Evolutionary conservation across 2,113 vertebrate species (phyloP).

Genomic region (Megaleporinus macrocephalus): DNA sequence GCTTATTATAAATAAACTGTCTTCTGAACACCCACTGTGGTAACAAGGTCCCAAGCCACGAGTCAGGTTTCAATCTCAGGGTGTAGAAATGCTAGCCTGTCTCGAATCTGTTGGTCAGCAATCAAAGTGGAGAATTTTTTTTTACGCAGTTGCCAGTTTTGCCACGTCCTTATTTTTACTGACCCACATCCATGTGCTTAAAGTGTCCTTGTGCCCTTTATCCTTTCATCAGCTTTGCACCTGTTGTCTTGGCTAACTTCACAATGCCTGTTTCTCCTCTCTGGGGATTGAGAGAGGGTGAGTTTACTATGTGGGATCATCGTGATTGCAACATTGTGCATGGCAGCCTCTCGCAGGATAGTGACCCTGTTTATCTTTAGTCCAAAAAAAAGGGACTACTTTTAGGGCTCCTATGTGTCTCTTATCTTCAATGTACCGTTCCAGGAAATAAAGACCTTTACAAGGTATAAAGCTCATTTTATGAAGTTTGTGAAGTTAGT

Average conservation of each 20-base stretch:
- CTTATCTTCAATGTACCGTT: too few species aligned
- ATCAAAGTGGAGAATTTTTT: slow-evolving; percentile 22
- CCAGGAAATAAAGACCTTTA: too few species aligned
- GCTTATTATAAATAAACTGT: slow-evolving; percentile 71
- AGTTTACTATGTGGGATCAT: background rate
- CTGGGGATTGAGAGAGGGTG: background rate
- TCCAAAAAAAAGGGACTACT: too few species aligned
- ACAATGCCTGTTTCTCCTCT: background rate
- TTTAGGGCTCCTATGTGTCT: too few species aligned
- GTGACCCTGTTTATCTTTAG: background rate
- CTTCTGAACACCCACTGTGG: slow-evolving; percentile 31
- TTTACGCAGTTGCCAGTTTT: slow-evolving; percentile 41
- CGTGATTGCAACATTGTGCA: background rate
- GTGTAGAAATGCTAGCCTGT: slow-evolving; percentile 14
- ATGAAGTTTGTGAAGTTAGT: too few species aligned
- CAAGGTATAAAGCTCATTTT: too few species aligned
- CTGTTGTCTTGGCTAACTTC: slow-evolving; percentile 18
- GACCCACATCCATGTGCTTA: slow-evolving; percentile 3
- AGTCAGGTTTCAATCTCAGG: slow-evolving; percentile 44
- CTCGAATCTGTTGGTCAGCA: slow-evolving; percentile 19
- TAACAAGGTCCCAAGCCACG: slow-evolving; percentile 16
- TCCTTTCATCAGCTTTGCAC: slow-evolving; percentile 32
- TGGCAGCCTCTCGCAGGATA: background rate
- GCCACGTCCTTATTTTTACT: background rate
- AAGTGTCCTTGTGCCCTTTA: slow-evolving; percentile 19